Evolutionary conservation across 2,113 vertebrate genomes (phyloP).

Genomic region (Dolichotis patagonum): DNA sequence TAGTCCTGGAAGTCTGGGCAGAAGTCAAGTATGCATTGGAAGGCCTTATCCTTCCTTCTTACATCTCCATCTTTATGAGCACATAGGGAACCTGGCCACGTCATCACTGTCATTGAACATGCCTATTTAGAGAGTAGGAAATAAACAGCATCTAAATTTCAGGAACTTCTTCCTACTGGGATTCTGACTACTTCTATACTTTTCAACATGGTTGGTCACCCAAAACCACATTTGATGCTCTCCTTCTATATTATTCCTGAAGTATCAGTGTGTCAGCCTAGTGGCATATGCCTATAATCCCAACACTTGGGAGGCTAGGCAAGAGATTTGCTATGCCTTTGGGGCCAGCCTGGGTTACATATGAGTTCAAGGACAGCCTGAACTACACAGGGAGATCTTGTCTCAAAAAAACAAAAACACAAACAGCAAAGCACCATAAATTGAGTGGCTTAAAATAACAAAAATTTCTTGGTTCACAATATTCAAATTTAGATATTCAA

Average conservation of each 20-base stretch:
- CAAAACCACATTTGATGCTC: neutral
- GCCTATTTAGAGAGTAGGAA: neutral
- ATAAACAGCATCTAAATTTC: neutral
- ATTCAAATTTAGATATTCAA: neutral
- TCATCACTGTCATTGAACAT: neutral
- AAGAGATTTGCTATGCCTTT: neutral
- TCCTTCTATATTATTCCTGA: neutral
- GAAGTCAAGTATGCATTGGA: too few relatives aligned
- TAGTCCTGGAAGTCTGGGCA: too few relatives aligned
- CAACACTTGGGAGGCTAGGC: neutral
- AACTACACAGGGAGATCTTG: neutral
- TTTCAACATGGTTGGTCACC: neutral
- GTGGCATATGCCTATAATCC: neutral
- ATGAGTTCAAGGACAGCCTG: neutral
- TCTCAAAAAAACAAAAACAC: neutral
- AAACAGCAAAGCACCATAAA: neutral
- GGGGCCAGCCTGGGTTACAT: neutral
- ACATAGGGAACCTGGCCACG: neutral
- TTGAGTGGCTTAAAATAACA: neutral
- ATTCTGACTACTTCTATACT: slow-evolving; percentile 6
- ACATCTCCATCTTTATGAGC: neutral
- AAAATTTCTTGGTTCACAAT: neutral
- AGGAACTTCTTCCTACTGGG: neutral
- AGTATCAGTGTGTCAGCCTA: neutral
- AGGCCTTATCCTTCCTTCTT: neutral